These are phyloP conservation scores for Pangasius sanitwongsei DNA, from an alignment of 2,797 vertebrate genomes.

Conservation along the genomic window DNA sequence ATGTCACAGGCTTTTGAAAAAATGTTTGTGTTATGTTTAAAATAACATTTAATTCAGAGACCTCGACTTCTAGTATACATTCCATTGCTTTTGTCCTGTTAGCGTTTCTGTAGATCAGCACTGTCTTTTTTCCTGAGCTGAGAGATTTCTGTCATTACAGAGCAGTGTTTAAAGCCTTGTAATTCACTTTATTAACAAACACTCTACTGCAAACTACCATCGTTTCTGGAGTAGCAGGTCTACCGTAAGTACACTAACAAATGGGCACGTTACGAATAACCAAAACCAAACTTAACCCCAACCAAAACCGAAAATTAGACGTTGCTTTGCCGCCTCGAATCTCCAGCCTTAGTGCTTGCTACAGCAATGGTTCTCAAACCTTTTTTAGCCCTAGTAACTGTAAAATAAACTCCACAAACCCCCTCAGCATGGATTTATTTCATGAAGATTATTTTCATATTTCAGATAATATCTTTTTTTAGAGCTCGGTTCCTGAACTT, in stretches of 20 bases:
- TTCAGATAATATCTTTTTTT: too few relatives aligned
- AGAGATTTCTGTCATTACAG: background rate
- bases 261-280: background rate
- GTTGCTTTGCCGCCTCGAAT: background rate
- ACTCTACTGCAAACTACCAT: background rate
- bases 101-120: background rate
- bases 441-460: background rate
- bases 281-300: too few relatives aligned
- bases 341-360: background rate
- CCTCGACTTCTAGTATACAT: too few relatives aligned
- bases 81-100: background rate
- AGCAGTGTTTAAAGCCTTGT: background rate
- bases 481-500: background rate
- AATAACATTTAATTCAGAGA: background rate
- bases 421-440: background rate
- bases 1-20: background rate
- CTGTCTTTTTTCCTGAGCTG: background rate
- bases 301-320: background rate
- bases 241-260: constrained; percentile 36
- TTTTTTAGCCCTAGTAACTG: background rate
- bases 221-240: constrained; percentile 34
- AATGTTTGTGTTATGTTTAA: background rate
- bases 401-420: background rate
- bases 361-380: background rate
- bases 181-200: background rate